Percentiles rank a stretch among this genome's conserved stretches.
phyloP scores from a whole-genome alignment of 2,113 vertebrate genomes.

The Stegostoma tigrinum region DNA sequence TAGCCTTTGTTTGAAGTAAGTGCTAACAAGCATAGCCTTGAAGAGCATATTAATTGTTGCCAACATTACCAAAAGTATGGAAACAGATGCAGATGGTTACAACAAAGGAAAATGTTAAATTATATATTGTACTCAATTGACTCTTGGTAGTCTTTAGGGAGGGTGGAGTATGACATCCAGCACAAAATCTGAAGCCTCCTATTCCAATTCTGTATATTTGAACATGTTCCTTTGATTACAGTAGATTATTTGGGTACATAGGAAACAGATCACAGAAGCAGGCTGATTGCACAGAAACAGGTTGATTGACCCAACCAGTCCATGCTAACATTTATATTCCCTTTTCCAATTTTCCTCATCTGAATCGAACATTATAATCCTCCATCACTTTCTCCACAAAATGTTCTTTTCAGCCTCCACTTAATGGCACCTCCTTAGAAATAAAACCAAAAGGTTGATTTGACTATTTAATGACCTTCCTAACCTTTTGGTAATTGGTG shows the following conservation, averaged over 20 bases:
- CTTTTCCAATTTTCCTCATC: background rate
- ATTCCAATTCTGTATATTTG: background rate
- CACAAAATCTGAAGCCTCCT: background rate
- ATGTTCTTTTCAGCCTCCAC: too few species aligned
- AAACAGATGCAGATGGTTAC: background rate
- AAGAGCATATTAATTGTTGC: background rate
- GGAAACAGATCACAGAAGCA: background rate
- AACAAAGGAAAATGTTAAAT: background rate
- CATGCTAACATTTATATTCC: background rate
- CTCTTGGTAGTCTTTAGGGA: background rate
- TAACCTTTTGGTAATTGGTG: background rate
- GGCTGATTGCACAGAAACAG: background rate
- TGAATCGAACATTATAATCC: background rate
- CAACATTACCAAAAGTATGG: background rate
- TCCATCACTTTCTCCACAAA: background rate
- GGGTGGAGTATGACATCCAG: background rate
- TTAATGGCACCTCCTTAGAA: background rate
- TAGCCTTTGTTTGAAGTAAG: background rate
- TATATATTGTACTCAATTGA: background rate
- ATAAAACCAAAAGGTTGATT: too few species aligned
- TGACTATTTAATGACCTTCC: too few species aligned
- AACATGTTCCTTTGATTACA: background rate
- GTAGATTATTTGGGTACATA: background rate
- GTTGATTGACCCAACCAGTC: background rate
- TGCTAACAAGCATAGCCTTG: background rate